Evolutionary conservation across 1,140 invertebrate species (phyloP).

Genomic region (Procambarus virginalis): DNA sequence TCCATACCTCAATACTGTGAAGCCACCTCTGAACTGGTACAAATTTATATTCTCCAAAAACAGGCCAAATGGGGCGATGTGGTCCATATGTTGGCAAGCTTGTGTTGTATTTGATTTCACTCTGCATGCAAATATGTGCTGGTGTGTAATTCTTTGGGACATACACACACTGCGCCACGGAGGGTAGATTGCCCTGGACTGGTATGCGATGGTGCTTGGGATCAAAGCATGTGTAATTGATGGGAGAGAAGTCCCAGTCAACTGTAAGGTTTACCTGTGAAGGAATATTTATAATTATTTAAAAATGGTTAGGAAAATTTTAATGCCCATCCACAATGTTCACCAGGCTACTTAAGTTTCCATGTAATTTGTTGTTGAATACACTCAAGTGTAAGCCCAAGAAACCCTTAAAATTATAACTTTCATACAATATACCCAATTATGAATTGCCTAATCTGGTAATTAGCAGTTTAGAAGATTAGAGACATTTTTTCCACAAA

Average conservation of each 20-base stretch:
- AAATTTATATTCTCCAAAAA: slow-evolving; percentile 88
- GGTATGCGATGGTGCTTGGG: slow-evolving; percentile 74
- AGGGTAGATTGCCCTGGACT: slow-evolving; percentile 71
- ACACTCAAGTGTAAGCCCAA: too few relatives aligned
- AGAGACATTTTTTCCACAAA: too few relatives aligned
- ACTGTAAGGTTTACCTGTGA: slow-evolving; percentile 81
- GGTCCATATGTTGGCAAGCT: slow-evolving; percentile 82
- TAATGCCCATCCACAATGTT: not conserved
- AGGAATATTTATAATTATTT: slow-evolving; percentile 32
- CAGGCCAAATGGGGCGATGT: slow-evolving; percentile 87
- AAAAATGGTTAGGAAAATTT: too few relatives aligned
- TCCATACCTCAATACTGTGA: slow-evolving; percentile 82
- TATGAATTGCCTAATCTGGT: too few relatives aligned
- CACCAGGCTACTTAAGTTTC: not conserved
- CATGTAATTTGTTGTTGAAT: too few relatives aligned
- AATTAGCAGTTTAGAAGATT: too few relatives aligned
- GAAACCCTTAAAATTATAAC: too few relatives aligned
- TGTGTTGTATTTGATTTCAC: slow-evolving; percentile 80
- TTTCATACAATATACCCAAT: too few relatives aligned
- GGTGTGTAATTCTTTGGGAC: slow-evolving; percentile 80
- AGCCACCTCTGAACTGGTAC: slow-evolving; percentile 89
- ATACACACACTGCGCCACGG: slow-evolving; percentile 78
- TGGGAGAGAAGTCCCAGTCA: slow-evolving; percentile 82
- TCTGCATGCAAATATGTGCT: slow-evolving; percentile 82
- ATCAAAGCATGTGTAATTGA: slow-evolving; percentile 80